These are phyloP conservation scores for Falco naumanni DNA, from an alignment of 2,797 vertebrate genomes.

Conservation along the genomic window DNA sequence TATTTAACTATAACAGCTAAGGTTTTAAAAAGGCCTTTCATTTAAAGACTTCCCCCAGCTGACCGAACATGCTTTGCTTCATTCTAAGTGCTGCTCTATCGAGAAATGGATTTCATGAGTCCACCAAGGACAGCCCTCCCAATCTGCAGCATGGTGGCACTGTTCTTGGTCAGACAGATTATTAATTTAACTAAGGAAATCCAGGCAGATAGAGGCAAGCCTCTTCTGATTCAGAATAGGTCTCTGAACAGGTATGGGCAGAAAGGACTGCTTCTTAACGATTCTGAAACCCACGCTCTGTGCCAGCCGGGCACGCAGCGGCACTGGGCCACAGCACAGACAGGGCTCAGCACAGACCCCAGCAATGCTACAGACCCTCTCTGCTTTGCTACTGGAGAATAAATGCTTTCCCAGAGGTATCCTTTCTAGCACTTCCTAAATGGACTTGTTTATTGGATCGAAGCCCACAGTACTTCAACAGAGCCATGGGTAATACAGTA, in stretches of 20 bases:
- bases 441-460: not conserved
- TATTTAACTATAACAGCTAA: not conserved
- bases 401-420: not conserved
- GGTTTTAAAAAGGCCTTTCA: not conserved
- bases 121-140: not conserved
- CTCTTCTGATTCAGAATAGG: not conserved
- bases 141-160: not conserved
- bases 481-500: not conserved
- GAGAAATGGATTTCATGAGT: not conserved
- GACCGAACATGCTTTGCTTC: not conserved
- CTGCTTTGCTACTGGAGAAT: not conserved
- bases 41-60: not conserved
- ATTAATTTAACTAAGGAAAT: not conserved
- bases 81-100: not conserved
- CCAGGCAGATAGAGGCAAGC: not conserved
- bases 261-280: not conserved
- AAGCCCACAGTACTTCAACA: not conserved
- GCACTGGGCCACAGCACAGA: fast-evolving
- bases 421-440: not conserved
- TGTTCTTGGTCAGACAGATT: not conserved
- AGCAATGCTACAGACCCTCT: fast-evolving
- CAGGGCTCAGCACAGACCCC: fast-evolving
- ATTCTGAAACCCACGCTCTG: not conserved
- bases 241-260: not conserved
- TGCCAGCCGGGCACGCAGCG: fast-evolving